Percentiles rank a stretch among this genome's conserved stretches.
Conservation (phyloP, 1,140 invertebrate genomes). For the Leptinotarsa undecemlineata region DNA sequence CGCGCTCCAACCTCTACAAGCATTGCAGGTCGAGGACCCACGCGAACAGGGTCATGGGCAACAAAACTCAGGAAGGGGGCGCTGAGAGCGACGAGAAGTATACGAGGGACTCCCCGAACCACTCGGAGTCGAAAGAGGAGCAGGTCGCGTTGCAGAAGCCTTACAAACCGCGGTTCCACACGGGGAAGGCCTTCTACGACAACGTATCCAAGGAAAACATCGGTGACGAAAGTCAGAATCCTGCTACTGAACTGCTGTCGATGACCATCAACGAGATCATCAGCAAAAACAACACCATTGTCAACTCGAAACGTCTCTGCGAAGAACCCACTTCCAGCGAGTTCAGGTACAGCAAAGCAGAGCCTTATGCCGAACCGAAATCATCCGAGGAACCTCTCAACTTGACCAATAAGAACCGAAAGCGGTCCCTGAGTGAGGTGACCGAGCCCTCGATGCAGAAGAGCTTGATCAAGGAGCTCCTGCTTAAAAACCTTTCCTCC, state of each 20-base stretch:
- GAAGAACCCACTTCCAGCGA: not conserved
- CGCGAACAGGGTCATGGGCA: slow-evolving; percentile 59
- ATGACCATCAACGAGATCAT: slow-evolving; percentile 53
- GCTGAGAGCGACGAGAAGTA: slow-evolving; percentile 26
- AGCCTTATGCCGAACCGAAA: not conserved
- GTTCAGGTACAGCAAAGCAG: slow-evolving; percentile 14
- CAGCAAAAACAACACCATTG: slow-evolving; percentile 51
- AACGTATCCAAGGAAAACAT: slow-evolving; percentile 29
- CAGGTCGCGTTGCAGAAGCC: slow-evolving; percentile 65
- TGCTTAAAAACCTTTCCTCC: slow-evolving; percentile 64
- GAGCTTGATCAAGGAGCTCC: slow-evolving; percentile 77
- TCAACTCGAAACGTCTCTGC: slow-evolving; percentile 34
- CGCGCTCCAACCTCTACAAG: slow-evolving; percentile 91
- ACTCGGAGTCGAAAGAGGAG: slow-evolving; percentile 72
- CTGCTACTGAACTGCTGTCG: slow-evolving; percentile 38
- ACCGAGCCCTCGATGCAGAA: slow-evolving; percentile 48
- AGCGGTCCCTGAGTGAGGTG: slow-evolving; percentile 63
- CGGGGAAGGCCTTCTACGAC: slow-evolving; percentile 38
- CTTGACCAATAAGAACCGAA: slow-evolving; percentile 65
- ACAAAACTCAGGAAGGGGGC: slow-evolving; percentile 44
- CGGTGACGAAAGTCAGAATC: slow-evolving; percentile 37
- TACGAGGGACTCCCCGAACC: slow-evolving; percentile 40
- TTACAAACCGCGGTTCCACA: slow-evolving; percentile 54
- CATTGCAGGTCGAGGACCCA: slow-evolving; percentile 83
- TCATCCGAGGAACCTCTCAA: slow-evolving; percentile 65